Conservation (phyloP, 2,797 vertebrate species). For the Acanthornis magna region DNA sequence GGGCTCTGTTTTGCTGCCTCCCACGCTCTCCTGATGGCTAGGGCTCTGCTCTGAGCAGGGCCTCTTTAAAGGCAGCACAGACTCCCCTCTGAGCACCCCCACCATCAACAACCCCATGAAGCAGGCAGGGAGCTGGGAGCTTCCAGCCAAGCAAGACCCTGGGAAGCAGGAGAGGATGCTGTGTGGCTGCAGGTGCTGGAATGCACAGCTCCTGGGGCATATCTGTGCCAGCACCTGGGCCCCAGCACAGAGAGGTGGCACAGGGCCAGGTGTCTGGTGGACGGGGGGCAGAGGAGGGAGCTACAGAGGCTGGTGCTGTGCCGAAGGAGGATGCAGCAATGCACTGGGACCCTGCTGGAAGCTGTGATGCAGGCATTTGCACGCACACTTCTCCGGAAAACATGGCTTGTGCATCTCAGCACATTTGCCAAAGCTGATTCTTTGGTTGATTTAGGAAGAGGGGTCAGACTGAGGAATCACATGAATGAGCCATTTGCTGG, state of each 20-base stretch:
- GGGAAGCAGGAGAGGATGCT: not conserved
- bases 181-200: not conserved
- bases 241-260: not conserved
- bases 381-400: rapidly evolving
- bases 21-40: not conserved
- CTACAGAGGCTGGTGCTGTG: not conserved
- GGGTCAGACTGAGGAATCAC: not conserved
- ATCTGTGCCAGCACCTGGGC: not conserved
- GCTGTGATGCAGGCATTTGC: not conserved
- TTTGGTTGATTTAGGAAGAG: not conserved
- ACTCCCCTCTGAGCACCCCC: not conserved
- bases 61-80: not conserved
- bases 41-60: not conserved
- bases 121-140: not conserved
- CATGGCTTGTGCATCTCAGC: not conserved
- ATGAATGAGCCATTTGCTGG: not conserved
- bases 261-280: not conserved
- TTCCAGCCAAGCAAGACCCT: not conserved
- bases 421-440: not conserved
- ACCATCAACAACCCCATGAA: not conserved
- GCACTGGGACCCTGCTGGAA: not conserved
- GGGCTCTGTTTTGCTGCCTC: not conserved
- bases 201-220: not conserved
- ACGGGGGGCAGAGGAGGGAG: rapidly evolving
- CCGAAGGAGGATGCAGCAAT: not conserved